Base-by-base conservation (phyloP, 2,797 vertebrate genomes). In the Paguma larvata region DNA sequence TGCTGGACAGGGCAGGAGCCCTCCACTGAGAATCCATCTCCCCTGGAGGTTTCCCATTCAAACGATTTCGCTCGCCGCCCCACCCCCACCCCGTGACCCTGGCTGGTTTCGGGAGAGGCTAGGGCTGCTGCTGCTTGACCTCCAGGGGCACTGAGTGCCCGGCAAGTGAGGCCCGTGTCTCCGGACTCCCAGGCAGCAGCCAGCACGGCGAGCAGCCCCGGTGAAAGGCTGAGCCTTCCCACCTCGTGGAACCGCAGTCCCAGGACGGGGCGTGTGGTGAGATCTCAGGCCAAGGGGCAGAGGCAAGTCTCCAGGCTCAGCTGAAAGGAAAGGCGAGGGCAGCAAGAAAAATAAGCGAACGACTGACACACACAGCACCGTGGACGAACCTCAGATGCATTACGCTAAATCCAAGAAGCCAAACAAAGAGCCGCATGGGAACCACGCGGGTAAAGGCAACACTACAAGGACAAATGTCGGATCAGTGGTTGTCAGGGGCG, bases 61-160 rank as follows among this genome's bases (percentile, higher is more conserved):
- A 68, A 10, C 30, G 6, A 7, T 6, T 23, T 34, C 6, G 38
- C 27, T 48, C 51, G 16, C 4, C n/a, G 13, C 30, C 2, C 12
- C 25, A 6, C 44, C 6, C 48, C 15, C 62, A 85, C 41, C 46
- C 23, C 25, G 32, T 30, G n/a, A n/a, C 41, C 30, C 8, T 32
- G 1, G 0, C 27, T 8, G 63, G 73, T 0, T 51, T 25, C 63
- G 9, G 16, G 41, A 82, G 25, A 72, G n/a, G 59, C 16, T 12
- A 59, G n/a, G 23, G 32, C 12, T 27, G 85, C 21, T 16, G n/a
- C 18, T 1, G 14, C 53, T 1, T 2, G 7, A 0, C 3, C 48
- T 63, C 41, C n/a, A 23, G 0, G 7, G 38, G 27, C 0, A 0
- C 21, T 56, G 63, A 41, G 13, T 18, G 18, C 18, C 1, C 6